Conservation (phyloP, 2,113 vertebrate species). For the Ploceus nigricollis region DNA sequence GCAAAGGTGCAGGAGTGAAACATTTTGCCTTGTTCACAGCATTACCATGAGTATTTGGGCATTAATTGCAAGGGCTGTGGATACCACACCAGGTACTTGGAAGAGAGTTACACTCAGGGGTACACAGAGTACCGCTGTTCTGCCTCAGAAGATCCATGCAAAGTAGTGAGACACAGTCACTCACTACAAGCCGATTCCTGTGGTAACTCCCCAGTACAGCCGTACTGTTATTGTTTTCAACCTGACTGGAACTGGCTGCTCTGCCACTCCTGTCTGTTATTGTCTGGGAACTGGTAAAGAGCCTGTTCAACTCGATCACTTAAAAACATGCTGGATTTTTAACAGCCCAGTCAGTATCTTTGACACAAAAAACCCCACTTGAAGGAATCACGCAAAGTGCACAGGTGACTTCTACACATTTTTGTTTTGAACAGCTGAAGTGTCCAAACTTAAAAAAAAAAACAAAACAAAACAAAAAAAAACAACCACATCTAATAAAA, state of each 20-base stretch:
- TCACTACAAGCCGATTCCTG: background rate
- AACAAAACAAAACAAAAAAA: too few relatives aligned
- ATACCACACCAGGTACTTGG: background rate
- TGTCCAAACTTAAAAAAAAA: background rate
- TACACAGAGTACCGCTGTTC: background rate
- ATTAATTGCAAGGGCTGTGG: background rate
- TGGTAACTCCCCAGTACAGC: background rate
- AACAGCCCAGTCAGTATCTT: background rate
- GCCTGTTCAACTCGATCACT: background rate
- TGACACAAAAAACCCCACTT: background rate
- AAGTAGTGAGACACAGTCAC: background rate
- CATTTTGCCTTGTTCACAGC: background rate
- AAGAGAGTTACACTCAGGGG: background rate
- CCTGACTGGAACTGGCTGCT: background rate
- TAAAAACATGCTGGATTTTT: rapidly evolving
- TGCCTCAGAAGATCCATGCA: background rate
- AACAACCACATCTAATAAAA: background rate
- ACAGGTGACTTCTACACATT: rapidly evolving
- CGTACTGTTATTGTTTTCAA: background rate
- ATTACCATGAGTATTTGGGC: background rate
- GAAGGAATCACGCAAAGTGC: rapidly evolving
- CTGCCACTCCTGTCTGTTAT: background rate
- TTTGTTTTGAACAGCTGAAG: background rate
- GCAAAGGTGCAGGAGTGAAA: background rate
- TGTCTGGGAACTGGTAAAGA: background rate